Percentiles rank a stretch among this genome's conserved stretches.
Conservation (phyloP, 2,888 invertebrate species). For the Plebejus melissa region DNA sequence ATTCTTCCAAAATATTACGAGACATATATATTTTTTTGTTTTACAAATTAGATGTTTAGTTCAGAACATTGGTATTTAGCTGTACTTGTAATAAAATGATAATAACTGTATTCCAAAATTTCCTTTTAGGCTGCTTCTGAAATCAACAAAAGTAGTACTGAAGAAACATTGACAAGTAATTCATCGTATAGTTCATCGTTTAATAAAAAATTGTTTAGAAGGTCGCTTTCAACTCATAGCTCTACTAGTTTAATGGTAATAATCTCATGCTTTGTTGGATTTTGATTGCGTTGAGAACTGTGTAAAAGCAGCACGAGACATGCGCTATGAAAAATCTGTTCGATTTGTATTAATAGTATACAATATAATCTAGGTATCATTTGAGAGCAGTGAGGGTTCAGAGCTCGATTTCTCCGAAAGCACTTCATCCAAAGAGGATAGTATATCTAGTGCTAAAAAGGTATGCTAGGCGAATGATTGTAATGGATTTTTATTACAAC, state of each 20-base stretch:
- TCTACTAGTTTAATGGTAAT: conserved; percentile 18
- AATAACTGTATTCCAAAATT: not conserved
- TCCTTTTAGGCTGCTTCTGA: not conserved
- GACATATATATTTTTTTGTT: not conserved
- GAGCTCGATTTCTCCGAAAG: conserved; percentile 84
- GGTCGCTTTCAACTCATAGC: conserved; percentile 15
- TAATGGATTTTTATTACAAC: not conserved
- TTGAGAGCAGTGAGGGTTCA: conserved; percentile 86
- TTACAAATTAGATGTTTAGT: no score
- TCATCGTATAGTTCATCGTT: not conserved
- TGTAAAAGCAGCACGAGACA: not conserved
- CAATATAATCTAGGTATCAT: conserved; percentile 55
- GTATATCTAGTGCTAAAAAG: conserved; percentile 61
- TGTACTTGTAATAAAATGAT: not conserved
- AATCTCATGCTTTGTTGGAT: not conserved
- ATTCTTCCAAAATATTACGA: no score
- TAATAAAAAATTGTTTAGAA: not conserved
- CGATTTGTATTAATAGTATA: conserved; percentile 11
- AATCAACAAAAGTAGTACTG: conserved; percentile 2
- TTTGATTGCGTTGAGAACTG: not conserved
- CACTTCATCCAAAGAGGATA: conserved; percentile 63
- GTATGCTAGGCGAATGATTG: conserved; percentile 43
- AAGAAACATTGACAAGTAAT: not conserved
- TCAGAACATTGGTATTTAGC: not conserved
- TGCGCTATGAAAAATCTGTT: not conserved